Evolutionary conservation across 1,140 invertebrate genomes (phyloP), one percentile per base, ranked within the genome.

Genomic region (Lucilia cuprina): DNA sequence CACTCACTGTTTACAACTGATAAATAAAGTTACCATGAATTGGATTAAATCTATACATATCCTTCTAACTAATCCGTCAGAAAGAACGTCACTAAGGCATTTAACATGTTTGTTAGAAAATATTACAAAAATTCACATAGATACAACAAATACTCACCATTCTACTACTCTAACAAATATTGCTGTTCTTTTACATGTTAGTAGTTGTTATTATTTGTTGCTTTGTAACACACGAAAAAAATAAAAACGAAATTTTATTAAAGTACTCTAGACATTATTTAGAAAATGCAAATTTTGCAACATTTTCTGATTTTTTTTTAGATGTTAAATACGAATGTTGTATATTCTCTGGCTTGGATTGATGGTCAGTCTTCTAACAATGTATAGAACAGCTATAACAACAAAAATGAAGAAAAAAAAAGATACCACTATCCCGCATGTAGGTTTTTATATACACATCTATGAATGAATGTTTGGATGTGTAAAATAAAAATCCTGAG

Each of bases 201-300:
- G 25, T 30, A 30, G 25, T 19, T 65, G n/a, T 70, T 70, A 7
- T 70, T 21, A 70, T 21, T 21, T 70, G 65, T 70, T 70, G 65
- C 19, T 70, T 70, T 70, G 17, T 70, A 70, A 70, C n/a, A 25
- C 17, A n/a, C 5, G 8, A 60, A 60, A 7, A n/a, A n/a, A n/a
- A 4, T 7, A 60, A 60, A 7, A n/a, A n/a, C 14, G 70, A 14
- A 77, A 35, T 35, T 77, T 77, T 77, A 41, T 77, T 77, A 77
- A 77, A 17, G 74, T 70, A 70, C 65, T 60, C 55, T 70, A 50
- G 21, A 25, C 77, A 80, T 80, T 80, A 21, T 80, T 80, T 80
- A 50, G 41, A 80, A 50, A 80, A 80, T 80, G 77, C 77, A 80
- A 80, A 80, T 80, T 49, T 80, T 80, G 77, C 77, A 80, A 80